Conservation (phyloP, 2,797 vertebrate genomes). For the Oceanodroma leucorhoa region DNA sequence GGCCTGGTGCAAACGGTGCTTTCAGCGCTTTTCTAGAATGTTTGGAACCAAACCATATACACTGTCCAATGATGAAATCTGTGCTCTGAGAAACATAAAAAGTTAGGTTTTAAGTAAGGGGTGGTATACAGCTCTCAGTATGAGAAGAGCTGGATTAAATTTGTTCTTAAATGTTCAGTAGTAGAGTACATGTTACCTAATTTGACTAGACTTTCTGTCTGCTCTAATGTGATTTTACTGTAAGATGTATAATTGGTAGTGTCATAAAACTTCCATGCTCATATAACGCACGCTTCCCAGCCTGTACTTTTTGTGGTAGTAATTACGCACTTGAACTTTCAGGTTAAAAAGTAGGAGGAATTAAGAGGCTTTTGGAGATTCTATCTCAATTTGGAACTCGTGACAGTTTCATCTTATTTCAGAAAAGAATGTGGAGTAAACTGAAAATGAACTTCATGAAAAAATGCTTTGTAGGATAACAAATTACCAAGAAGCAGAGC, state of each 20-base stretch:
- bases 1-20: fast-evolving
- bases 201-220: not conserved
- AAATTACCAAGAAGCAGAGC: not conserved
- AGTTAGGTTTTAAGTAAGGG: not conserved
- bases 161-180: not conserved
- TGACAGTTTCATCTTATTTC: not conserved
- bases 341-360: not conserved
- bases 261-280: not conserved
- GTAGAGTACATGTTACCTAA: fast-evolving
- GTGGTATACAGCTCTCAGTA: fast-evolving
- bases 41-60: not conserved
- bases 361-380: not conserved
- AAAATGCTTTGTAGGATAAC: not conserved
- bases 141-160: not conserved
- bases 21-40: fast-evolving
- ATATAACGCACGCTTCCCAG: fast-evolving
- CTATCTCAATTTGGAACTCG: fast-evolving
- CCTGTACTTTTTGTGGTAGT: not conserved
- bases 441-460: not conserved
- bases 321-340: not conserved
- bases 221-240: not conserved
- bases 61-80: fast-evolving
- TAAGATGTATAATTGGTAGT: not conserved
- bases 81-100: fast-evolving
- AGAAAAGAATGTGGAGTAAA: not conserved